Percentiles rank a stretch among this genome's conserved stretches.
These are phyloP conservation scores for Nanorana parkeri DNA, from an alignment of 2,113 vertebrate genomes.

Conservation along the genomic window DNA sequence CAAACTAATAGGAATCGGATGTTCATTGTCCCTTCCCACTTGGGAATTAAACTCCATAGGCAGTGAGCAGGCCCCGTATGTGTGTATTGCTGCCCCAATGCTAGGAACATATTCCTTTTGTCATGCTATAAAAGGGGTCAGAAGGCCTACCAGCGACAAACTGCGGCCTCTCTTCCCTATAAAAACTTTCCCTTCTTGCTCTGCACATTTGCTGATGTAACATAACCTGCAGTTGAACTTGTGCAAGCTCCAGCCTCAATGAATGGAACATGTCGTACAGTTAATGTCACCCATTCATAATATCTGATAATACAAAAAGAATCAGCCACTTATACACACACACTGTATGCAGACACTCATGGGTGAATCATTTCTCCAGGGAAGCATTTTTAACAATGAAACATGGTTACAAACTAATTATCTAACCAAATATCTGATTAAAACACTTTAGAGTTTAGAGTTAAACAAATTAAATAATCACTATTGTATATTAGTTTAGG, in stretches of 20 bases:
- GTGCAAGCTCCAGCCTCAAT: slow-evolving; percentile 16
- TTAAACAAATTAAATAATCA: too few relatives aligned
- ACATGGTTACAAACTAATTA: too few relatives aligned
- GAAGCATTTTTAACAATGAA: too few relatives aligned
- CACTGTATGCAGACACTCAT: background rate
- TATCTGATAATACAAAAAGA: background rate
- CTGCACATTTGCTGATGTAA: slow-evolving; percentile 41
- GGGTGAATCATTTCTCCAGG: too few relatives aligned
- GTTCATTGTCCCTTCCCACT: too few relatives aligned
- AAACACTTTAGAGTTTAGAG: too few relatives aligned
- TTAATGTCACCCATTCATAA: slow-evolving; percentile 22
- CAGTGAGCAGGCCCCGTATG: slow-evolving; percentile 1
- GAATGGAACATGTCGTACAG: slow-evolving; percentile 35
- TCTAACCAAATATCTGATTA: too few relatives aligned
- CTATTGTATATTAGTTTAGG: too few relatives aligned
- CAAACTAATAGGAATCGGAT: too few relatives aligned
- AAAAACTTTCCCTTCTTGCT: slow-evolving; percentile 12
- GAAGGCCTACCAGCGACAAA: slow-evolving; percentile 15
- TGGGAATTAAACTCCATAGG: too few relatives aligned
- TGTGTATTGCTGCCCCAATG: background rate
- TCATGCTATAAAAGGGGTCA: background rate
- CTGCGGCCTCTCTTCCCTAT: slow-evolving; percentile 13
- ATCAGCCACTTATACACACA: background rate
- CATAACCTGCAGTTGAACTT: slow-evolving; percentile 42
- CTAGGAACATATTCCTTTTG: slow-evolving; percentile 31